Percentiles rank a stretch among this genome's conserved stretches.
Conservation (phyloP, 2,888 invertebrate species). For the Uloborus plumipes region DNA sequence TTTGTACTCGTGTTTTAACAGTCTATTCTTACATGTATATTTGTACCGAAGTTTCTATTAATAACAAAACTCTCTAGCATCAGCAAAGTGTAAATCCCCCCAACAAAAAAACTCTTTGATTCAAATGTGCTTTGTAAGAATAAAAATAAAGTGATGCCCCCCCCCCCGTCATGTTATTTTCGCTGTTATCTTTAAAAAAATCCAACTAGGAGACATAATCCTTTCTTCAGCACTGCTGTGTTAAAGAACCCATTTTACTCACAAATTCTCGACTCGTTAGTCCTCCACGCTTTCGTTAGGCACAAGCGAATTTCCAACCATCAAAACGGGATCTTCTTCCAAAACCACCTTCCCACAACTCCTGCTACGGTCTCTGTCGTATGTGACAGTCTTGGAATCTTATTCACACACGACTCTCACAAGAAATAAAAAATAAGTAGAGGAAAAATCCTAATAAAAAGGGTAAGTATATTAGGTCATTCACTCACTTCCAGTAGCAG, state of each 20-base stretch:
- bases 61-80: too few relatives aligned
- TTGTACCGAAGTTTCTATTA: too few relatives aligned
- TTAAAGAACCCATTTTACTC: too few relatives aligned
- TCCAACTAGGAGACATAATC: neutral
- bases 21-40: too few relatives aligned
- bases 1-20: too few relatives aligned
- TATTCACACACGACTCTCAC: slow-evolving; percentile 22
- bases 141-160: neutral
- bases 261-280: neutral
- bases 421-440: slow-evolving; percentile 8
- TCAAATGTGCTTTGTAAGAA: too few relatives aligned
- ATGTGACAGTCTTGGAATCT: slow-evolving; percentile 30
- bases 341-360: neutral
- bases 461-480: slow-evolving; percentile 40
- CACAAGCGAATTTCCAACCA: too few relatives aligned
- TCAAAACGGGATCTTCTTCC: slow-evolving; percentile 4
- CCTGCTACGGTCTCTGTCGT: slow-evolving; percentile 20
- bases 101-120: too few relatives aligned
- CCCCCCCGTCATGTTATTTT: neutral
- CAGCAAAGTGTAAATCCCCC: too few relatives aligned
- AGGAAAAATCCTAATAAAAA: slow-evolving; percentile 28
- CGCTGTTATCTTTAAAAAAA: neutral
- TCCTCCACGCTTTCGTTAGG: neutral
- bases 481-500: slow-evolving; percentile 38
- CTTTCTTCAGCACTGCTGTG: too few relatives aligned